These are phyloP conservation scores for Yponomeuta sedellus DNA, from an alignment of 2,888 invertebrate species.

Conservation along the genomic window DNA sequence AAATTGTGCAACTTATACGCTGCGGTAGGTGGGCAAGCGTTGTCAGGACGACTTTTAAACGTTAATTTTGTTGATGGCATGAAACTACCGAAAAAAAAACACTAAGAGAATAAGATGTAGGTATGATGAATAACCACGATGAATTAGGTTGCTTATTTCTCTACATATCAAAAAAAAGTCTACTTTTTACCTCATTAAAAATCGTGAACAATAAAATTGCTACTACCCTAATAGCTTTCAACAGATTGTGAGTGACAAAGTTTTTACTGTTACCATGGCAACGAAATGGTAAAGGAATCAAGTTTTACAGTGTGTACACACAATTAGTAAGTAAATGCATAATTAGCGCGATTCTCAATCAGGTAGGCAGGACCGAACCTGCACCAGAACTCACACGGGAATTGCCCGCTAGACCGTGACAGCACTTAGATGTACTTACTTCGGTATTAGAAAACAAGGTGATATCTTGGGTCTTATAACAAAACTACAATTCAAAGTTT, in stretches of 20 bases:
- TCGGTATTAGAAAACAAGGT: too few species aligned
- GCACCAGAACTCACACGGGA: conserved; percentile 15
- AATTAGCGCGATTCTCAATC: not conserved
- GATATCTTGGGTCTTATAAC: too few species aligned
- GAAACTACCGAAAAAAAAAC: too few species aligned
- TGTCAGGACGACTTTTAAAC: not conserved
- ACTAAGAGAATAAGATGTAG: not conserved
- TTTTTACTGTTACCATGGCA: not conserved
- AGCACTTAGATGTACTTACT: not conserved
- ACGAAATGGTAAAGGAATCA: not conserved
- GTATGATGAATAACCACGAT: too few species aligned
- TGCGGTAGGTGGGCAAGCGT: not conserved
- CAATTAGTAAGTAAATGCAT: conserved; percentile 1
- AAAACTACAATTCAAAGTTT: too few species aligned
- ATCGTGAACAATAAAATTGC: not conserved
- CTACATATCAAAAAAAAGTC: not conserved
- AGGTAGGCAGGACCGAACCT: not conserved
- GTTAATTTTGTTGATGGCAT: not conserved
- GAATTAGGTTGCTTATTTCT: too few species aligned
- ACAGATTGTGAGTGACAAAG: not conserved
- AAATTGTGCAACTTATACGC: not conserved
- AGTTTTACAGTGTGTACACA: not conserved
- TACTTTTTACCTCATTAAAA: not conserved
- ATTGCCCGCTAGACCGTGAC: conserved; percentile 11
- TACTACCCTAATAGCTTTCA: not conserved